Conservation (phyloP, 2,113 vertebrate species). For the Chaetops frenatus region DNA sequence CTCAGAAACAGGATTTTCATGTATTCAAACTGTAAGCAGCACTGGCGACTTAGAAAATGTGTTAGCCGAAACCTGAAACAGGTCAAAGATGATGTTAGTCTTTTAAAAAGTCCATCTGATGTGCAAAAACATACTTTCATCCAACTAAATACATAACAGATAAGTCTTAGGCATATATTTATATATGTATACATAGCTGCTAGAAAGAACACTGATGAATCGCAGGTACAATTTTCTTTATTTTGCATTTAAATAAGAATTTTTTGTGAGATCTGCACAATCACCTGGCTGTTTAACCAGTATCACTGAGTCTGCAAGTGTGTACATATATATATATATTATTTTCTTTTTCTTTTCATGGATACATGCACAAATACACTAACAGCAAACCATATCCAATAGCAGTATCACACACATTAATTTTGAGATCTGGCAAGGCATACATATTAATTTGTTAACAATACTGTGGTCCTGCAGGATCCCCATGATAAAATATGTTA, state of each 20-base stretch:
- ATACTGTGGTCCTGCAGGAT: slow-evolving; percentile 44
- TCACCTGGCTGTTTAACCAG: background rate
- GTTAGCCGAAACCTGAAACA: slow-evolving; percentile 99
- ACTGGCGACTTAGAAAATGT: slow-evolving; percentile 90
- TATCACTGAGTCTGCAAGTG: background rate
- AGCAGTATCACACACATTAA: slow-evolving; percentile 65
- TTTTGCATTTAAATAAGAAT: slow-evolving; percentile 34
- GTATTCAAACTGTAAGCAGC: slow-evolving; percentile 97
- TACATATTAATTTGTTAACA: slow-evolving; percentile 60
- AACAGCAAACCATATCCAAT: slow-evolving; percentile 69
- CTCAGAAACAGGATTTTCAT: slow-evolving; percentile 96
- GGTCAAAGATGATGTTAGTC: slow-evolving; percentile 89
- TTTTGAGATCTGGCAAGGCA: slow-evolving; percentile 67
- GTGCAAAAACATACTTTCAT: slow-evolving; percentile 75
- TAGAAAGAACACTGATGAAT: slow-evolving; percentile 12
- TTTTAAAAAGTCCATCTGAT: slow-evolving; percentile 76
- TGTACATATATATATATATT: slow-evolving; percentile 67
- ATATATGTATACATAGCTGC: slow-evolving; percentile 74
- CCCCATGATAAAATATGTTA: background rate
- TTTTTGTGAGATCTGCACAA: slow-evolving; percentile 23
- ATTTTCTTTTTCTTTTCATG: background rate
- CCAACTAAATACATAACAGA: slow-evolving; percentile 69
- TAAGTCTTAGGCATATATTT: slow-evolving; percentile 71
- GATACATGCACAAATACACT: slow-evolving; percentile 74
- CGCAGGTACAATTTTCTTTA: slow-evolving; percentile 15